Conservation (phyloP, 2,797 vertebrate species). For the Remorina albescens region DNA sequence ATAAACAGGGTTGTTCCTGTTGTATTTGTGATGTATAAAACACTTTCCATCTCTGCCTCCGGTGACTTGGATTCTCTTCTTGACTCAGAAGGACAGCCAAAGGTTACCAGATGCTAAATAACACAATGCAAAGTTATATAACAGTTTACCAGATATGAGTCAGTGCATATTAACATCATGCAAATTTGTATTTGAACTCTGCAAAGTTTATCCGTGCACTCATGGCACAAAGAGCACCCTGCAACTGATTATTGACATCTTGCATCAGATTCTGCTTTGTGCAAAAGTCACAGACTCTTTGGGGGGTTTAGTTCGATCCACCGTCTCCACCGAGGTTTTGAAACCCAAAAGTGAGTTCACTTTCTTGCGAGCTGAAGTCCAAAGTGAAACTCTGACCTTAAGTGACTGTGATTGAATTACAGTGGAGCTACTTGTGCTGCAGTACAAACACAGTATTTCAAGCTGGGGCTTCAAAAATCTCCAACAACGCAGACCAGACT, state of each 20-base stretch:
- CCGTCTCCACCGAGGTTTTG: background rate
- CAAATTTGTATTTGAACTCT: conserved; percentile 9
- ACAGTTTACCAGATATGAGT: conserved; percentile 63
- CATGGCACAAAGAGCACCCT: conserved; percentile 3
- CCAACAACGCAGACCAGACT: no score
- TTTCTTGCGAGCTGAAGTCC: background rate
- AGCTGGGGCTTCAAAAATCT: no score
- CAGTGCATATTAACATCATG: conserved; percentile 42
- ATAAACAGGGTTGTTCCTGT: conserved; percentile 66
- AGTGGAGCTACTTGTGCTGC: background rate
- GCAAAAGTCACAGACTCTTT: background rate
- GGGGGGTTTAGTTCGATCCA: background rate
- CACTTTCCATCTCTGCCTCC: conserved; percentile 65
- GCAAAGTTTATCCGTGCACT: conserved; percentile 7
- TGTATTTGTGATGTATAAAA: conserved; percentile 67
- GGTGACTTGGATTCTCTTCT: conserved; percentile 65
- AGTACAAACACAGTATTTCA: background rate
- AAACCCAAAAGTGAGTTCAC: background rate
- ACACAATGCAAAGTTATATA: conserved; percentile 64
- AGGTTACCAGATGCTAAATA: conserved; percentile 78
- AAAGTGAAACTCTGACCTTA: background rate
- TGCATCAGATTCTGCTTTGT: background rate
- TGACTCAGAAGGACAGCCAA: conserved; percentile 65
- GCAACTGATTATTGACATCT: conserved; percentile 23
- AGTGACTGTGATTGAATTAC: background rate